Evolutionary conservation across 1,140 invertebrate species (phyloP), one percentile per base, ranked within the genome.

Genomic region (Apis florea): DNA sequence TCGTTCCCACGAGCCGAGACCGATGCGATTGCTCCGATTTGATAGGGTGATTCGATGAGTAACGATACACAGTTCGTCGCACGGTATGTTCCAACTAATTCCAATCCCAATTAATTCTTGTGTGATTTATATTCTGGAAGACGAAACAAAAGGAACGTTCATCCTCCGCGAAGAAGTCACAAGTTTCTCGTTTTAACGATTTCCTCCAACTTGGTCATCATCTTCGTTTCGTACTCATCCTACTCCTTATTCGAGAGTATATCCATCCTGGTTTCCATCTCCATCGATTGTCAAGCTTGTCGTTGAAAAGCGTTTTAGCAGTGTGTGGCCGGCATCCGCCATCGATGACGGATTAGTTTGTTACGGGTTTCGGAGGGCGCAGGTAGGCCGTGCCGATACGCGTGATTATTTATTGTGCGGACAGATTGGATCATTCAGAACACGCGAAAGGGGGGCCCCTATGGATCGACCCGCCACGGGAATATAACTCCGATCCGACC

Each of bases 381-480:
- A 88, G 86, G 87, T 85, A 85, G 83, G 77, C 58, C 70, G 83
- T 53, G 64, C 70, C 82, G 89, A 91, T 91, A 90, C 79, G 86
- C 85, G 83, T 87, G 89, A 91, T 91, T 91, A 90, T 89, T 91
- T 90, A 90, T 89, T 90, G 86, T 90, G 79, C 84, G 85, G 74
- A 78, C 83, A 90, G 90, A 92, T 91, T 91, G 89, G 90, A 92
- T 92, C 90, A 91, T 90, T 90, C 87, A 91, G 84, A 79, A 85
- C 72, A 77, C 76, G 81, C 76, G 64, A 76, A 86, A 72, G 82
- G 86, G 89, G 86, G 82, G 81, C 84, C 82, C 81, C 69, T 17
- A 67, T 49, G 79, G 82, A 85, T 83, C 81, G 82, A 89, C 82
- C 83, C 85, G 74, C 83, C 67, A 54, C 74, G 76, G 77, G 78